Base-by-base conservation (phyloP, 2,113 vertebrate species). In the Tonatia bakeri region DNA sequence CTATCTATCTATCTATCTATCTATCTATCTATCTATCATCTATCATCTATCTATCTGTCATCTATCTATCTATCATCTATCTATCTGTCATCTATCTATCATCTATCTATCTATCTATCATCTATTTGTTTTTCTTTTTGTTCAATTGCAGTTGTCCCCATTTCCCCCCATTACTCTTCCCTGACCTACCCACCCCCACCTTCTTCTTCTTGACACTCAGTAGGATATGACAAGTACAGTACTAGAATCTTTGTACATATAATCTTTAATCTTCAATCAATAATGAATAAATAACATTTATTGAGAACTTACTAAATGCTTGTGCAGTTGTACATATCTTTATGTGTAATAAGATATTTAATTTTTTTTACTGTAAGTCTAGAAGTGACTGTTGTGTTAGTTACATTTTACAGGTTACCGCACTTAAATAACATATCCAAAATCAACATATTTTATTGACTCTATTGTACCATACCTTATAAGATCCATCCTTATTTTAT, bases 281-380 rank as follows among this genome's bases (percentile, higher is more conserved):
- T 70, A 81, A 50, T 9, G 72, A 87, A 52, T 67, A 73, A 36
- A 20, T 70, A 84, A 20, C 73, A 70, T 96, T 94, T 95, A 61
- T 24, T 67, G 52, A 73, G 8, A 16, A 65, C 9, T 94, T 40
- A 7, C 20, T 79, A 94, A 93, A 84, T 65, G 43, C 22, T 92
- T n/a, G 3, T 4, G 54, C 26, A 92, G 6, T 52, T 81, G 22
- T 83, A 86, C 81, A 76, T 90, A 12, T 15, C n/a, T 79, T 95
- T 59, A 14, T 31, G 40, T 56, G 4, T 70, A 77, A 69, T 38
- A 75, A 83, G 6, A 28, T 59, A 65, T 67, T 77, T 81, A 72
- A 47, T 81, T 52, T 94, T 94, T 96, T 85, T 92, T 61, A 17
- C 3, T 38, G 0, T 85, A 65, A 82, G 6, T 47, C 31, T 95